phyloP scores from a whole-genome alignment of 2,113 vertebrate genomes.

The Brachypodius melanocephalos region DNA sequence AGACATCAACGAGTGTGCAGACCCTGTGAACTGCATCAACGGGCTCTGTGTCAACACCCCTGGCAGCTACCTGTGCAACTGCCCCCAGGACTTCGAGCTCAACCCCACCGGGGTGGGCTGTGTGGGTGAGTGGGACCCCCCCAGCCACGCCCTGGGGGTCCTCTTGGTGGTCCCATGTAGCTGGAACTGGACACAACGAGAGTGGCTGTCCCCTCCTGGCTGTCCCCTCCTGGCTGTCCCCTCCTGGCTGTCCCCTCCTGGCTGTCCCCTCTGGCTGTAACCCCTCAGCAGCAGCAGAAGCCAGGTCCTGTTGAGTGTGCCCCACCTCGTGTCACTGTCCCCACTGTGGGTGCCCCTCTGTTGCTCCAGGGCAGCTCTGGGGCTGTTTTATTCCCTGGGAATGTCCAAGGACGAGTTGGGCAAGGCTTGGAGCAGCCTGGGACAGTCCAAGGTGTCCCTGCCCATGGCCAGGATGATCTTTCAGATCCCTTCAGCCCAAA shows the following conservation, averaged over 20 bases:
- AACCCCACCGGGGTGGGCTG: constrained; percentile 92
- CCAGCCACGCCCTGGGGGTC: neutral
- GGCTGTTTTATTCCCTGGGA: neutral
- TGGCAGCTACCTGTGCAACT: constrained; percentile 89
- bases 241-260: neutral
- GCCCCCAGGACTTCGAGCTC: constrained; percentile 89
- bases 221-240: neutral
- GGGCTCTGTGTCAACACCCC: constrained; percentile 91
- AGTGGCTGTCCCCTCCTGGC: neutral
- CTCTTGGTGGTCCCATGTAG: neutral
- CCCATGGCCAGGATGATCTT: neutral
- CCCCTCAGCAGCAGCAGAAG: neutral
- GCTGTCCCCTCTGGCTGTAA: neutral
- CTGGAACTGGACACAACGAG: neutral
- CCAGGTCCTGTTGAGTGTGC: neutral
- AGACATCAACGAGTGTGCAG: constrained; percentile 93
- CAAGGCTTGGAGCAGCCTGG: neutral
- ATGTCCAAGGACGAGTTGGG: neutral
- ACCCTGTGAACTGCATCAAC: constrained; percentile 92
- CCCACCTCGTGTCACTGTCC: neutral
- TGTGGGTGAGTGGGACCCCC: constrained; percentile 79
- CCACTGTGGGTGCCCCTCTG: neutral
- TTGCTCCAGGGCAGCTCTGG: neutral
- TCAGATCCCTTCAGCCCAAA: neutral
- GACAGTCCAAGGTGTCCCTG: neutral